Base-by-base conservation (phyloP, 2,888 invertebrate species). In the Caenorhabditis afra region DNA sequence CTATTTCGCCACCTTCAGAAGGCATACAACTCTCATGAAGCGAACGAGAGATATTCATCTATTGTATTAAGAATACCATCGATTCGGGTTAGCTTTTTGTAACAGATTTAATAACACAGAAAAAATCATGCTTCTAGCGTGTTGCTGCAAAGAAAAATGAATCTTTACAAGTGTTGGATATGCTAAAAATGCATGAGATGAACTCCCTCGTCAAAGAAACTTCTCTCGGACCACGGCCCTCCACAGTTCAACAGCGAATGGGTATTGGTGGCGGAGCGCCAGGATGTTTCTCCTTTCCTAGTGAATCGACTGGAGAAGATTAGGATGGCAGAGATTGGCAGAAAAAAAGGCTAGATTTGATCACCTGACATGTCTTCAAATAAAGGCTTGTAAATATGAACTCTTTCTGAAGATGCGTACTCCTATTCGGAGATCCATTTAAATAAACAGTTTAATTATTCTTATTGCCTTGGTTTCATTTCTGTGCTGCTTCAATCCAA, bases 91-190 rank as follows among this genome's bases (percentile, higher is more conserved):
- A 44, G 20, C 20, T 18, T 70, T 22, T 45, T 62, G n/a, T 57
- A 57, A 22, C 20, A 37, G 53, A 41, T 37, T 29, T 52, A 29
- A 41, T 41, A 14, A n/a, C n/a, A n/a, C n/a, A n/a, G n/a, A n/a
- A n/a, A n/a, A n/a, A n/a, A 41, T 41, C 29, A 12, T n/a, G 14
- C 14, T 73, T n/a, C n/a, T 71, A 87, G 85, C 87, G 88, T 85
- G 88, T 87, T 12, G 89, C 89, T 3, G 89, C 89, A 11, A 89
- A 90, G 70, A 89, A 89, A 73, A 89, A 89, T 76, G 89, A 89
- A 75, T 87, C 87, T 0, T 82, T 89, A 8, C 88, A 90, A 78
- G 87, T 89, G 39, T 82, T 89, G n/a, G 89, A 90, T 66, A 88
- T 89, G 87, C 86, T 89, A 58, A 87, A 88, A 77, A 77, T 89